A percentile compares a stretch with the other conserved stretches of the same genome.
These are phyloP conservation scores for Hemiscyllium ocellatum DNA, from an alignment of 2,113 vertebrate species.

Conservation along the genomic window DNA sequence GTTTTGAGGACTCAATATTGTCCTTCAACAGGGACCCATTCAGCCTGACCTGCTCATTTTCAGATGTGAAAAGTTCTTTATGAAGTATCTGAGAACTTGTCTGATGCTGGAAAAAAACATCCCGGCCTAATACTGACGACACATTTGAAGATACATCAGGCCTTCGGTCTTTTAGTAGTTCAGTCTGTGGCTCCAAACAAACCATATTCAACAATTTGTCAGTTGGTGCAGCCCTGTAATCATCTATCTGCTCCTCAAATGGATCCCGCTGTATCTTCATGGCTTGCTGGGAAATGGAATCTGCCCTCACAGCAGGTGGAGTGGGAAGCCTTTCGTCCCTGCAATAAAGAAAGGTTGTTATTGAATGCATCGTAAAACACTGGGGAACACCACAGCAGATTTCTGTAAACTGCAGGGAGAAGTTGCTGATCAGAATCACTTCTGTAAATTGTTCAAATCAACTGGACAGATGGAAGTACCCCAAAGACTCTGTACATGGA, in stretches of 20 bases:
- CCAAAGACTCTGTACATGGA: background rate
- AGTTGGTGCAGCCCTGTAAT: conserved; percentile 53
- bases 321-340: conserved; percentile 67
- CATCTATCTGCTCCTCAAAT: conserved; percentile 74
- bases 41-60: conserved; percentile 50
- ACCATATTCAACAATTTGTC: conserved; percentile 51
- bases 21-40: conserved; percentile 59
- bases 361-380: background rate
- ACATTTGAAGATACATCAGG: conserved; percentile 46
- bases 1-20: background rate
- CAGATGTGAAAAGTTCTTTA: conserved; percentile 54
- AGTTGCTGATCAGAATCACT: background rate
- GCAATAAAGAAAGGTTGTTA: conserved; percentile 41
- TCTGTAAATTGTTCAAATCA: background rate
- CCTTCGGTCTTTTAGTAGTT: conserved; percentile 47
- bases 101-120: conserved; percentile 62
- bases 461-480: background rate
- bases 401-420: background rate
- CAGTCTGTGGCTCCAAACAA: conserved; percentile 55
- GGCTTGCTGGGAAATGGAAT: conserved; percentile 41
- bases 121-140: conserved; percentile 45
- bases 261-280: conserved; percentile 62
- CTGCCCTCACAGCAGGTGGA: conserved; percentile 54
- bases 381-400: background rate
- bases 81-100: conserved; percentile 45